Evolutionary conservation across 2,888 invertebrate species (phyloP).

Genomic region (Leuctra nigra): DNA sequence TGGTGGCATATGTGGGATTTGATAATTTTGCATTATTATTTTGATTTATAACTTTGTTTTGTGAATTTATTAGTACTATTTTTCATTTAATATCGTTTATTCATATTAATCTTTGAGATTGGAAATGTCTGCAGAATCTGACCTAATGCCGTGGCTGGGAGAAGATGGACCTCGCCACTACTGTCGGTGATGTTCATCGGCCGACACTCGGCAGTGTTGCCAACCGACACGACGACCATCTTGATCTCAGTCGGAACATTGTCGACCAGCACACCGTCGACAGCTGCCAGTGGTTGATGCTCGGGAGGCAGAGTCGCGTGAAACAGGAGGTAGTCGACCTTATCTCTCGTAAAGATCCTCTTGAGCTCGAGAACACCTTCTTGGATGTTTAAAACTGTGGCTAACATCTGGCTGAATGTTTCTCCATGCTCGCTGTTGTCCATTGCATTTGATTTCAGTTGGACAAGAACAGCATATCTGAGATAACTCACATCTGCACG

Average conservation of each 20-base stretch:
- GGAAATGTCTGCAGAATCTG: no score
- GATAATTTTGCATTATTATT: no score
- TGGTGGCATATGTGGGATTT: no score
- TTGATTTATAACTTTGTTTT: no score
- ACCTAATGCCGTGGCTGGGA: no score
- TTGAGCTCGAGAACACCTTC: slow-evolving; percentile 1
- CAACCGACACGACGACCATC: background rate
- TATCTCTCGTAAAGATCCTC: background rate
- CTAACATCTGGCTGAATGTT: background rate
- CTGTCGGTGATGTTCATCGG: background rate
- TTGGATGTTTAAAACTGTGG: background rate
- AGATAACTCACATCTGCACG: background rate
- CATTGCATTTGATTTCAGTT: background rate
- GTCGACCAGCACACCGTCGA: background rate
- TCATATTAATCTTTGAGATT: no score
- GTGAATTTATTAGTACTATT: no score
- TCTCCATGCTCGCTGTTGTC: no score
- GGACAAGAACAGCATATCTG: background rate
- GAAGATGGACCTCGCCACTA: background rate
- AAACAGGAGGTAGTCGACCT: background rate
- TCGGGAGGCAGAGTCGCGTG: background rate
- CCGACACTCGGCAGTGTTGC: background rate
- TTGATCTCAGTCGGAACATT: no score
- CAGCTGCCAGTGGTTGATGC: background rate
- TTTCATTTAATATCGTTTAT: no score